Conservation (phyloP, 2,888 invertebrate species). For the Clunio marinus region DNA sequence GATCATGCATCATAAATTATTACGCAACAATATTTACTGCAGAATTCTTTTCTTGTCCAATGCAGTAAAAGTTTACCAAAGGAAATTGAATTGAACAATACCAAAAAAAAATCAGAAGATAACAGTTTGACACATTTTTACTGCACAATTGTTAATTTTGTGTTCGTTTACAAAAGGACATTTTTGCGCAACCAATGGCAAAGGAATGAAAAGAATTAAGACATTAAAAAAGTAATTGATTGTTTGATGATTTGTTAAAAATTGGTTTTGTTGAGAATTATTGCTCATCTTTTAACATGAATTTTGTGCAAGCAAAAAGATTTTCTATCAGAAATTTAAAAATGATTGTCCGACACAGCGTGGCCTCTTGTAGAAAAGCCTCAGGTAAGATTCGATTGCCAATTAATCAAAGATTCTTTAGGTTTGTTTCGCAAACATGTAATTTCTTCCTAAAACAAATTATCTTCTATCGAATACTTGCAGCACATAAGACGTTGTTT, state of each 20-base stretch:
- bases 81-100: constrained; percentile 28
- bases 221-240: constrained; percentile 19
- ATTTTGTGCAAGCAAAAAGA: constrained; percentile 21
- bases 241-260: constrained; percentile 38
- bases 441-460: too few relatives aligned
- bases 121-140: constrained; percentile 22
- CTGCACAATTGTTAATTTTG: constrained; percentile 20
- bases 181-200: constrained; percentile 37
- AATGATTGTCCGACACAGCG: background rate
- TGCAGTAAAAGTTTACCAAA: constrained; percentile 29
- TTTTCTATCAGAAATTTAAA: background rate
- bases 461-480: too few relatives aligned
- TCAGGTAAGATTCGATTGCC: constrained; percentile 3
- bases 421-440: background rate
- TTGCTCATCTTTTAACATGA: constrained; percentile 7
- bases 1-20: constrained; percentile 15
- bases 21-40: background rate
- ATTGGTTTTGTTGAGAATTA: constrained; percentile 28
- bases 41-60: constrained; percentile 8
- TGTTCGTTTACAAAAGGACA: background rate
- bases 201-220: constrained; percentile 9
- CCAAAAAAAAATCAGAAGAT: background rate
- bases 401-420: constrained; percentile 19
- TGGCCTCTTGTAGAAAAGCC: background rate
- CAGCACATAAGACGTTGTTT: too few relatives aligned